Base-by-base conservation (phyloP, 1,140 invertebrate genomes). In the Rhagoletis pomonella region DNA sequence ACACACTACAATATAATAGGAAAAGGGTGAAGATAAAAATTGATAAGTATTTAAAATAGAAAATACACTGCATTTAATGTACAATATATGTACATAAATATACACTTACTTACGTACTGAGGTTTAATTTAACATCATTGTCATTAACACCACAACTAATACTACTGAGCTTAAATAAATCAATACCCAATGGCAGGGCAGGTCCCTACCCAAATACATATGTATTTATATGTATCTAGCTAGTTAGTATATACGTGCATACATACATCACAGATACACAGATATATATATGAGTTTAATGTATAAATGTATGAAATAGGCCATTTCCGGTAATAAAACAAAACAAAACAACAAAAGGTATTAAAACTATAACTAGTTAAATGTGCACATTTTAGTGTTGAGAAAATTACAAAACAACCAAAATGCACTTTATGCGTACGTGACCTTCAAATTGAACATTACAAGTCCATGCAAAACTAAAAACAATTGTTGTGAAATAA, bases 131-230 rank as follows among this genome's bases (percentile, higher is more conserved):
- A 67, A 14, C 29, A 67, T 67, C 4, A 67, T 50, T 47, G 47
- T 55, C 44, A 81, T 19, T 3, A 81, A 29, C 17, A 81, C 73
- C 73, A 81, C 73, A 81, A 81, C 73, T 81, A 81, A n/a, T 81
- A 81, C 73, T 81, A 81, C 73, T 81, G 47, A 81, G 73, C 73
- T 19, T 29, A 81, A 81, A 42, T 29, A 47, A 12, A 17, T 17
- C 19, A 29, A 81, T 44, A 10, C 73, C 19, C 19, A 4, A n/a
- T 12, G n/a, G 6, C 47, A 58, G 73, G 73, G 73, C 73, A 81
- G 73, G 47, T 81, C 73, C 73, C 73, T 55, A 19, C 50, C 47
- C 10, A 77, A 42, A 29, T 29, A 29, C 29, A 29, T 29, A 29
- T 29, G 29, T 29, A 29, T 29, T 29, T 29, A 69, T 14, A 17